A percentile compares a stretch with the other conserved stretches of the same genome.
These are phyloP conservation scores for Gastrophryne carolinensis DNA, from an alignment of 2,797 vertebrate genomes.

Conservation along the genomic window DNA sequence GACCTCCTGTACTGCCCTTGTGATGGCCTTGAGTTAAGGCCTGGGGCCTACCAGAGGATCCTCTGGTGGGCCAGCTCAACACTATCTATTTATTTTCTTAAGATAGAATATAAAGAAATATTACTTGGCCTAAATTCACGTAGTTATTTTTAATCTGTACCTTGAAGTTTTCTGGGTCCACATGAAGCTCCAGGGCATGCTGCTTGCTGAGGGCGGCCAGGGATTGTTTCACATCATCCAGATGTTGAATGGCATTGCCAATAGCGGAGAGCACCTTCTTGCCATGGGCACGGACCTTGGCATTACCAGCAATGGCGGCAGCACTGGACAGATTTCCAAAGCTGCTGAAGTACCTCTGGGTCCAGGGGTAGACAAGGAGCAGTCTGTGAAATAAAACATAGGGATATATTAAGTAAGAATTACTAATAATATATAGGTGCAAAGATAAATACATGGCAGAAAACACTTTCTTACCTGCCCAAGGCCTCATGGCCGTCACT, in stretches of 20 bases:
- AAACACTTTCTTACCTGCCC: slow-evolving; percentile 15
- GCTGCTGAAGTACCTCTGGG: slow-evolving; percentile 73
- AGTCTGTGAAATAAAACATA: slow-evolving; percentile 56
- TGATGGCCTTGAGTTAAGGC: too few species aligned
- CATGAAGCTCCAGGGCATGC: slow-evolving; percentile 82
- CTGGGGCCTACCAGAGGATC: too few species aligned
- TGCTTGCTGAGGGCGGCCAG: slow-evolving; percentile 73
- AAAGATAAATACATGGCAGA: neutral
- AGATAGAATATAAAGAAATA: too few species aligned
- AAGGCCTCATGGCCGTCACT: slow-evolving; percentile 56
- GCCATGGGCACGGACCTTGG: slow-evolving; percentile 68
- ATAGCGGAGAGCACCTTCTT: slow-evolving; percentile 69
- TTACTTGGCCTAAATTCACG: too few species aligned
- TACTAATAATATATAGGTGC: neutral
- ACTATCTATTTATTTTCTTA: too few species aligned
- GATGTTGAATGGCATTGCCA: slow-evolving; percentile 55
- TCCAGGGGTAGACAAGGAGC: slow-evolving; percentile 80
- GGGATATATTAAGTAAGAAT: neutral
- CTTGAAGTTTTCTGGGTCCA: slow-evolving; percentile 88
- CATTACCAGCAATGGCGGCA: slow-evolving; percentile 67
- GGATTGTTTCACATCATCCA: slow-evolving; percentile 63
- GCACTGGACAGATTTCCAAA: slow-evolving; percentile 75
- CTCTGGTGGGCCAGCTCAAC: too few species aligned
- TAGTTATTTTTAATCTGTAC: slow-evolving; percentile 56
- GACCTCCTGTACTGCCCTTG: too few species aligned